These are phyloP conservation scores for Ectemnius lituratus DNA, from an alignment of 2,888 invertebrate genomes.

Conservation along the genomic window DNA sequence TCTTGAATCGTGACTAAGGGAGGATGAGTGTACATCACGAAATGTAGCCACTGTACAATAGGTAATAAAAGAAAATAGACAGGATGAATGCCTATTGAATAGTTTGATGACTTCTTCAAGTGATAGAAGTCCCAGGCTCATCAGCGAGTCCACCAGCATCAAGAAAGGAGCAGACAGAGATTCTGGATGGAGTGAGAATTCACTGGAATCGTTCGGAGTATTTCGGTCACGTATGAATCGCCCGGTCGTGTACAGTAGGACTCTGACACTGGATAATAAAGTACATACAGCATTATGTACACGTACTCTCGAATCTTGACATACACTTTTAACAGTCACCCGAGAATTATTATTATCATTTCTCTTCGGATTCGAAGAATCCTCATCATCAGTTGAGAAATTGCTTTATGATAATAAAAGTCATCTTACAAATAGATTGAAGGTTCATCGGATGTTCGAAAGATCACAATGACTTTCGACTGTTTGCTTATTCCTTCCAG, in stretches of 20 bases:
- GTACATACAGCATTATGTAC: constrained; percentile 48
- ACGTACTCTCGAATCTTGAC: constrained; percentile 36
- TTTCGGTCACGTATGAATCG: constrained; percentile 42
- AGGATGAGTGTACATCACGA: too few species aligned
- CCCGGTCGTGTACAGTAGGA: constrained; percentile 21
- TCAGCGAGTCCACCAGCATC: constrained; percentile 9
- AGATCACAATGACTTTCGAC: too few species aligned
- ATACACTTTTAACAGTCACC: constrained; percentile 29
- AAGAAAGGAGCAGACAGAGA: constrained; percentile 29
- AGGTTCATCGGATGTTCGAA: too few species aligned
- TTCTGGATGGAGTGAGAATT: neutral
- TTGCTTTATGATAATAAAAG: neutral
- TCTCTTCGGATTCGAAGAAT: constrained; percentile 15
- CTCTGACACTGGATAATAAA: constrained; percentile 49
- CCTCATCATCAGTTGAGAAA: neutral
- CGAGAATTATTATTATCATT: constrained; percentile 41
- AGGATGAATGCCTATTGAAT: too few species aligned
- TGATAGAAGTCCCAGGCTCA: too few species aligned
- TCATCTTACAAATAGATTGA: too few species aligned
- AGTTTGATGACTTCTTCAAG: too few species aligned
- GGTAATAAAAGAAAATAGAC: too few species aligned
- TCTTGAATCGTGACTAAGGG: too few species aligned
- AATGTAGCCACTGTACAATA: too few species aligned
- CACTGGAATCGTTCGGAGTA: constrained; percentile 25
- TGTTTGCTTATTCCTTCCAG: too few species aligned